Evolutionary conservation across 2,888 invertebrate genomes (phyloP), one percentile per base, ranked within the genome.

Genomic region (Lapara coniferarum): DNA sequence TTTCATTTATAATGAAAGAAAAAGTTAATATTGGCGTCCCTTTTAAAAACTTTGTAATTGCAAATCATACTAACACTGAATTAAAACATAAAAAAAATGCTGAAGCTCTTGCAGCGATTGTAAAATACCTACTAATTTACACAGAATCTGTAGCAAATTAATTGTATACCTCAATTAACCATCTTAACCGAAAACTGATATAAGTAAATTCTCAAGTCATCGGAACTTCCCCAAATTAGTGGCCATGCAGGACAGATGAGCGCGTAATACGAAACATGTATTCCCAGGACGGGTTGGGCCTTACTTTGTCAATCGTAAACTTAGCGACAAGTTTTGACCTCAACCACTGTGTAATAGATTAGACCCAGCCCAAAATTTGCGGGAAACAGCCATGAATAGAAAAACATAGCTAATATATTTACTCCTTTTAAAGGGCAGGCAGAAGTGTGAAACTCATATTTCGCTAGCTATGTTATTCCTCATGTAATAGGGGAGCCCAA

Each of bases 301-400:
- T 51, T 59, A 58, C 53, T 53, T 59, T 19, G 58, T 53, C 68
- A 63, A 59, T 46, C 44, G 52, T 44, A 69, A 69, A 63, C 53
- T 68, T 46, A n/a, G 14, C 52, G 25, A 13, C 57, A 59, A 69
- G 63, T 69, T 52, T 19, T 16, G 44, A 19, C 8, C 19, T 44
- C 19, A 53, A 69, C 44, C 63, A 44, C 25, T 53, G 25, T 63
- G 44, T 46, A 53, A 53, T 63, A 69, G 44, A 53, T 59, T 19
- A 37, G 44, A 6, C n/a, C 53, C 8, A 6, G 16, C 7, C 10
- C 6, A 16, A 7, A 2, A 37, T 4, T 2, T 37, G 6, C 37
- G 37, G 37, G 37, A 37, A 37, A 8, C 0, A 37, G 5, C 37
- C 37, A 37, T 37, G 37, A 37, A 37, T 8, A 37, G 37, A 37